phyloP scores from a whole-genome alignment of 2,113 vertebrate species.

The Columba janthina region DNA sequence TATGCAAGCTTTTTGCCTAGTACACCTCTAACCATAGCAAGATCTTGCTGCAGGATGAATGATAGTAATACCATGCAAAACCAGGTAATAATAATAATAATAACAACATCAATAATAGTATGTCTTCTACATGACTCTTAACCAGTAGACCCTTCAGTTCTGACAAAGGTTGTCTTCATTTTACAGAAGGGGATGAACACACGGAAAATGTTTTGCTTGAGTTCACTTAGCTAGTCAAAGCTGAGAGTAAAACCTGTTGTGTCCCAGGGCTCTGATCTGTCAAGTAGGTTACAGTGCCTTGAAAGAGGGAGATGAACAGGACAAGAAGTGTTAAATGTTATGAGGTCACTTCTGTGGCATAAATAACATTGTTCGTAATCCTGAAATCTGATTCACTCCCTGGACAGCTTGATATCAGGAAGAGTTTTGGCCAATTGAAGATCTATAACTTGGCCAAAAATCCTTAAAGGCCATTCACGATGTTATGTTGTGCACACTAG shows the following conservation, averaged over 20 bases:
- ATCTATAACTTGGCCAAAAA: not conserved
- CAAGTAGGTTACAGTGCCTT: not conserved
- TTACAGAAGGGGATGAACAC: not conserved
- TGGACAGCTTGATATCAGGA: not conserved
- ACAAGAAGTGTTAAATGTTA: slow-evolving; percentile 10
- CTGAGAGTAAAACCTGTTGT: not conserved
- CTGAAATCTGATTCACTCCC: slow-evolving; percentile 5
- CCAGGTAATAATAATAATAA: not conserved
- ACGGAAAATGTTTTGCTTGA: not conserved
- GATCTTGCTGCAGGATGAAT: not conserved
- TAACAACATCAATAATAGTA: not conserved
- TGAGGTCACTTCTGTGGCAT: not conserved
- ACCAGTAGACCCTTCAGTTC: not conserved
- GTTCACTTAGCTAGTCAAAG: not conserved
- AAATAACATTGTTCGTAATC: not conserved
- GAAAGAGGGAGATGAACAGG: not conserved
- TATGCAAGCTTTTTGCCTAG: not conserved
- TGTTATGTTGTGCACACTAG: not conserved
- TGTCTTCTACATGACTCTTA: not conserved
- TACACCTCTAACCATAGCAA: not conserved
- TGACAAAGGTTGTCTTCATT: not conserved
- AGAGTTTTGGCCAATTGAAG: not conserved
- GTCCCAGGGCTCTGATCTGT: slow-evolving; percentile 19
- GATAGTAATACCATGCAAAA: not conserved
- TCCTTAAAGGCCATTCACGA: not conserved